Evolutionary conservation across 2,888 invertebrate species (phyloP), one percentile per base, ranked within the genome.

Genomic region (Acanthacorydalis orientalis): DNA sequence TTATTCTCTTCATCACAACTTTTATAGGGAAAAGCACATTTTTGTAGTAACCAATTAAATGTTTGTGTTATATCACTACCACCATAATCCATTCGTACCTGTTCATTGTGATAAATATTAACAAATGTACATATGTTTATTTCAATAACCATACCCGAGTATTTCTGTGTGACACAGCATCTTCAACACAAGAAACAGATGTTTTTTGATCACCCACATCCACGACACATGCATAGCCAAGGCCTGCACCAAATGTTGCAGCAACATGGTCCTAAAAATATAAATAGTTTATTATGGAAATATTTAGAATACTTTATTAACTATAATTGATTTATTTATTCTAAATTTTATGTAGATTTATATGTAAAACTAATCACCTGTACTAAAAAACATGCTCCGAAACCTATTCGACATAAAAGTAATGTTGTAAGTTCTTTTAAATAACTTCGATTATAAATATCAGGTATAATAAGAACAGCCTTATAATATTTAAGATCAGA

Each of bases 141-240:
- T n/a, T 56, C 57, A 51, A 56, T 57, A 9, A 47, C 48, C 59
- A 57, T 57, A 82, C 77, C 59, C 92, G 72, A 0, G 93, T 90
- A 52, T 83, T 82, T 54, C 84, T 78, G 58, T 90, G 89, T 23
- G 93, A 93, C 50, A 95, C 86, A 1, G 92, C 93, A 70, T 95
- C 95, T 68, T 95, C 95, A 1, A 95, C 91, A 68, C 95, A 96
- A 2, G 91, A 91, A 15, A 96, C 84, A 0, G 92, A 89, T 0
- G 90, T 91, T 69, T 95, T 95, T 62, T 93, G 90, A 60, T 93
- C 93, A 0, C 95, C 95, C 46, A 95, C 82, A 62, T 95, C 93
- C 1, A 96, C 86, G 1, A 95, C 91, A 67, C 95, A 95, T 0
- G 92, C 93, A 58, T 83, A 86, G 43, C 82, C 79, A 12, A 87